Evolutionary conservation across 2,888 invertebrate species (phyloP).

Genomic region (Acholoe squamosa): DNA sequence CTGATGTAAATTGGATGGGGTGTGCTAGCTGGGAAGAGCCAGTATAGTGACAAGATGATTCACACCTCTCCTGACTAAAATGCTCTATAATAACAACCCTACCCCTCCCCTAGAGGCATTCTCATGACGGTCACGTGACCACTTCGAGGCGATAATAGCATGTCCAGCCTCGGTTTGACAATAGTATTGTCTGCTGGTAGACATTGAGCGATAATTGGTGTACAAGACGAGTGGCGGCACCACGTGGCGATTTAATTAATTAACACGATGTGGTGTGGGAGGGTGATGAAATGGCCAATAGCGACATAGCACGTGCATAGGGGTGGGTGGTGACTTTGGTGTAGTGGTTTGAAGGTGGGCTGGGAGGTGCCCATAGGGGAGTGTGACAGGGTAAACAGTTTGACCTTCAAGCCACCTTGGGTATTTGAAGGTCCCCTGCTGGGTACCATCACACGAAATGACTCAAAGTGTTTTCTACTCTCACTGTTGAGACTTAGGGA

Average conservation of each 20-base stretch:
- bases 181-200: neutral
- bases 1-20: no score
- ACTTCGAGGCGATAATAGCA: constrained; percentile 4
- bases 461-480: no score
- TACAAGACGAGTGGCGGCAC: constrained; percentile 15
- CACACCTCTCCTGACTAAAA: neutral
- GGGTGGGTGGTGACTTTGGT: neutral
- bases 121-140: neutral
- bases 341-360: neutral
- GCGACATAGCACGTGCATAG: neutral
- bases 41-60: no score
- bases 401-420: constrained; percentile 18
- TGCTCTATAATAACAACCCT: neutral
- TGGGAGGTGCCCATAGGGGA: neutral
- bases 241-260: constrained; percentile 16
- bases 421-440: neutral
- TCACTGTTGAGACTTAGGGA: no score
- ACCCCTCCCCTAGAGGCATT: neutral
- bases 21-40: no score
- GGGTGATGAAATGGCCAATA: constrained; percentile 9
- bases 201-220: constrained; percentile 1
- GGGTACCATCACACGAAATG: neutral
- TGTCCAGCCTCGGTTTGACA: constrained; percentile 29
- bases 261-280: neutral
- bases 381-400: neutral